Base-by-base conservation (phyloP, 2,113 vertebrate genomes). In the Campylomormyrus tamandua region DNA sequence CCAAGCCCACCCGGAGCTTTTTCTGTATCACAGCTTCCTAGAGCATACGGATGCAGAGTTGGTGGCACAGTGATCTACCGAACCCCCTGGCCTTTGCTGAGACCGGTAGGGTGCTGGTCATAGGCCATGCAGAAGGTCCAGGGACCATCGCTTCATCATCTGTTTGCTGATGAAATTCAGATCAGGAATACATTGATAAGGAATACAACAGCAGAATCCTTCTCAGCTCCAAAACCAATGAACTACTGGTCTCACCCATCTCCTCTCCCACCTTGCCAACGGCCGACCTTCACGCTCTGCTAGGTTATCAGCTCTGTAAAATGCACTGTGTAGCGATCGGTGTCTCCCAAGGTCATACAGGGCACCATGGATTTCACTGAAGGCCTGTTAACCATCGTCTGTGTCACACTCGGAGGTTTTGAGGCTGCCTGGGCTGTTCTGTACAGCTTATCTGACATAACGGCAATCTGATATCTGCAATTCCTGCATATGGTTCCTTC, bases 1-100 rank as follows among this genome's bases (percentile, higher is more conserved):
- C 49, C 86, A 70, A 49, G 66, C n/a, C 83, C 52, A 27, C 35
- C 27, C 45, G 17, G 46, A 53, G 48, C 56, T 77, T 53, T 52
- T 88, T 92, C 89, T 91, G 85, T 77, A 90, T 91, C 85, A 21
- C 45, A 31, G 74, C 49, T 58, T 39, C 74, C 17, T n/a, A 53
- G 35, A 24, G 56, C 17, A 27, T 56, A 88, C 56, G 42, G 45
- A 88, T 39, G 53, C 31, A 39, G 86, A 31, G 11, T 17, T 0
- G 50, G 50, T 27, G 50, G 50, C 13, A 19, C n/a, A n/a, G 6
- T 8, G 83, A n/a, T 56, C 35, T n/a, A n/a, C 85, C 3, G 1
- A 35, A 5, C 4, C 19, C 46, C 48, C 46, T 50, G 83, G 24
- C 83, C 83, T 48, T 48, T 49, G n/a, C n/a, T 24, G 46, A 7